These are phyloP conservation scores for Perca fluviatilis DNA, from an alignment of 2,113 vertebrate species.

Conservation along the genomic window DNA sequence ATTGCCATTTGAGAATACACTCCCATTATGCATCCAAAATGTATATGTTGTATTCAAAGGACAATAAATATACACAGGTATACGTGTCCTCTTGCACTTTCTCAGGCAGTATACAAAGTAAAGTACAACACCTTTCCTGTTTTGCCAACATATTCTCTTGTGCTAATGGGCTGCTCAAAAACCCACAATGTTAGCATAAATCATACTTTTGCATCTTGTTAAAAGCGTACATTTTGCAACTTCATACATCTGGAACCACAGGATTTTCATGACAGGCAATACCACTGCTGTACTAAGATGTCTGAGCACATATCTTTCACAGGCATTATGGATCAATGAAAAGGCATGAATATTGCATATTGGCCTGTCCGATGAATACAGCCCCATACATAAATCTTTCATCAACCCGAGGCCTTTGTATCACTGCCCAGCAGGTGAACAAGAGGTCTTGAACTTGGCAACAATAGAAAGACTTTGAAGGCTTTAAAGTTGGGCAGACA, in stretches of 20 bases:
- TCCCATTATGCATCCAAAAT: conserved; percentile 16
- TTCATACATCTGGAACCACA: neutral
- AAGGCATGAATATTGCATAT: conserved; percentile 25
- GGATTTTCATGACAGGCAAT: conserved; percentile 2
- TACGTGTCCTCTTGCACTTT: neutral
- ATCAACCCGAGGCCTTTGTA: conserved; percentile 49
- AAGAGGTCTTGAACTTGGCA: conserved; percentile 52
- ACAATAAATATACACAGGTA: conserved; percentile 13
- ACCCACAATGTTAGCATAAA: neutral
- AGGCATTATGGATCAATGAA: conserved; percentile 18
- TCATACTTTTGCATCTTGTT: neutral
- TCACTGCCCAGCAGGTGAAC: conserved; percentile 45
- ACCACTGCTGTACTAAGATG: neutral
- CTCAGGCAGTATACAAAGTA: neutral
- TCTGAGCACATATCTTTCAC: conserved; percentile 18
- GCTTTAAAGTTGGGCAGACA: conserved; percentile 38
- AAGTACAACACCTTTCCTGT: conserved; percentile 6
- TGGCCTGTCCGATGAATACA: conserved; percentile 28
- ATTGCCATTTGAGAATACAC: conserved; percentile 27
- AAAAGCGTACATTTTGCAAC: neutral
- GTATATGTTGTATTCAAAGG: conserved; percentile 23
- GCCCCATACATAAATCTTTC: conserved; percentile 51
- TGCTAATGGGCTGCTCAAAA: conserved; percentile 37
- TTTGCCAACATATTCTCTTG: neutral
- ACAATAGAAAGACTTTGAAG: conserved; percentile 42